These are phyloP conservation scores for Eudasyphora cyanicolor DNA, from an alignment of 2,888 invertebrate species.

Conservation along the genomic window DNA sequence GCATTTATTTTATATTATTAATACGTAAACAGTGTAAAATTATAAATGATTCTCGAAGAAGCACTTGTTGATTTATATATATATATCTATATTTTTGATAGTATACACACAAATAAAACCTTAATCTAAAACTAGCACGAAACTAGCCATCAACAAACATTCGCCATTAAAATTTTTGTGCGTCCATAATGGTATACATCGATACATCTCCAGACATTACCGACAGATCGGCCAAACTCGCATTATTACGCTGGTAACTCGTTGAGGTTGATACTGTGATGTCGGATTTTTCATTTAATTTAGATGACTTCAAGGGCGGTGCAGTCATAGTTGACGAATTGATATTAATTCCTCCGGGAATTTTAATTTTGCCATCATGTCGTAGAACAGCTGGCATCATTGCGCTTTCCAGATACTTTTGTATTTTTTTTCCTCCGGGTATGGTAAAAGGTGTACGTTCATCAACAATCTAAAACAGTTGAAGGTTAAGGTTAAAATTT, in stretches of 20 bases:
- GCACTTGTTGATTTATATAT: neutral
- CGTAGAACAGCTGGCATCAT: conserved; percentile 76
- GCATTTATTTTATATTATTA: conserved; percentile 17
- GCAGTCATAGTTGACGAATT: neutral
- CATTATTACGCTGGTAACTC: conserved; percentile 67
- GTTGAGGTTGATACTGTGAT: conserved; percentile 46
- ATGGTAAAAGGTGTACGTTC: conserved; percentile 76
- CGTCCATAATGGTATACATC: conserved; percentile 79
- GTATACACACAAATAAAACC: conserved; percentile 2
- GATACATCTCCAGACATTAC: conserved; percentile 79
- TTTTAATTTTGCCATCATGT: conserved; percentile 78
- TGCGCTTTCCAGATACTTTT: conserved; percentile 75
- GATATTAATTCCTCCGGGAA: conserved; percentile 53
- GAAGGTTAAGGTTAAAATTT: too few relatives aligned
- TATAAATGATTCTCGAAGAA: conserved; percentile 14
- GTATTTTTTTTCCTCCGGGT: conserved; percentile 77
- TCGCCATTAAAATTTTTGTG: conserved; percentile 75
- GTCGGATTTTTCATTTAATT: conserved; percentile 30
- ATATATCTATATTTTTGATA: neutral
- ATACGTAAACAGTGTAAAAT: neutral
- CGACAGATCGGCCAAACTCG: conserved; percentile 78
- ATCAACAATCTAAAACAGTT: conserved; percentile 74
- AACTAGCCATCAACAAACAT: neutral
- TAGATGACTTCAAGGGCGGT: neutral
- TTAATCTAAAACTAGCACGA: neutral